phyloP scores from a whole-genome alignment of 2,113 vertebrate genomes.

The Thamnaconus septentrionalis region DNA sequence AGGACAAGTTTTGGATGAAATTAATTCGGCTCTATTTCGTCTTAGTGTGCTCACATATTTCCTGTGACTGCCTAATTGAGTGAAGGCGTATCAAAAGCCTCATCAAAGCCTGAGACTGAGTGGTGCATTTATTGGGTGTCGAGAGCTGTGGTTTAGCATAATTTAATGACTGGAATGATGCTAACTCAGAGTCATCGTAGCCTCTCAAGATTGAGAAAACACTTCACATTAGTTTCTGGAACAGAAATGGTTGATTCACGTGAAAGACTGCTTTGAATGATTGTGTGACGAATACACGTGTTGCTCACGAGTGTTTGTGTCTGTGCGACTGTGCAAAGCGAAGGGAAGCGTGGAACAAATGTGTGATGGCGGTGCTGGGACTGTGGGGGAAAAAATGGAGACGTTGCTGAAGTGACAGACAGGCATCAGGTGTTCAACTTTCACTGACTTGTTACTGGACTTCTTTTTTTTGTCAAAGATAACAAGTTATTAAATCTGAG shows the following conservation, averaged over 20 bases:
- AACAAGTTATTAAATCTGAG: too few relatives aligned
- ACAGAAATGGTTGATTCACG: constrained; percentile 56
- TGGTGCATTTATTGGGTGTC: constrained; percentile 58
- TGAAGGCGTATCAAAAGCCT: constrained; percentile 63
- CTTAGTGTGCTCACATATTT: constrained; percentile 58
- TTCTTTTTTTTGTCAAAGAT: too few relatives aligned
- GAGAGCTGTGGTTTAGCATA: constrained; percentile 51
- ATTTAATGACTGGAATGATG: constrained; percentile 62
- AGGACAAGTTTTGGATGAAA: constrained; percentile 43
- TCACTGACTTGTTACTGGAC: too few relatives aligned
- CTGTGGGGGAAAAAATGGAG: background rate
- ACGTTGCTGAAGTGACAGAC: too few relatives aligned
- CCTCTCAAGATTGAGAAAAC: constrained; percentile 55
- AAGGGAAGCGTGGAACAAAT: constrained; percentile 23
- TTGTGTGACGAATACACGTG: constrained; percentile 1
- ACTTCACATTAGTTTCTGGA: constrained; percentile 57
- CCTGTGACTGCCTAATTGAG: constrained; percentile 62
- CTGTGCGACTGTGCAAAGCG: constrained; percentile 6
- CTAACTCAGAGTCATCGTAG: constrained; percentile 51
- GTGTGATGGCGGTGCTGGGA: constrained; percentile 37
- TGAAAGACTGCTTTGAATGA: constrained; percentile 31
- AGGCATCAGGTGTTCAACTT: too few relatives aligned
- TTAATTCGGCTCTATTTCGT: constrained; percentile 52
- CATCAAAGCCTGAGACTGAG: constrained; percentile 63
- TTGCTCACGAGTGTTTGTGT: background rate